phyloP scores from a whole-genome alignment of 1,140 invertebrate genomes.

The Diorhabda elongata region DNA sequence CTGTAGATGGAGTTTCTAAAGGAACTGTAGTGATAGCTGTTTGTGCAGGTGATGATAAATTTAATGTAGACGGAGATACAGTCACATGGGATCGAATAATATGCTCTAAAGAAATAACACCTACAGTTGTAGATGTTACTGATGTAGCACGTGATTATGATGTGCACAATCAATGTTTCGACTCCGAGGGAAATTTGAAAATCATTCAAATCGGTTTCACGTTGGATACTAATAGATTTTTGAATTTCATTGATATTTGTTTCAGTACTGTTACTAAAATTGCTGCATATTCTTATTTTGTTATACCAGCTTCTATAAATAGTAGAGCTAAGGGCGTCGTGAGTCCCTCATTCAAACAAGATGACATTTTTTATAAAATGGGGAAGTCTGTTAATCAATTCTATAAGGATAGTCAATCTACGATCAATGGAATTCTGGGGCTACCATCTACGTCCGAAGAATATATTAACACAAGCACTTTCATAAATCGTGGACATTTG shows the following conservation, averaged over 20 bases:
- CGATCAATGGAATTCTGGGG: conserved; percentile 35
- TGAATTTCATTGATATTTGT: neutral
- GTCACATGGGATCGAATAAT: neutral
- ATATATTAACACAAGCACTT: conserved; percentile 35
- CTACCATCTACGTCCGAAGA: conserved; percentile 32
- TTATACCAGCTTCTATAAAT: neutral
- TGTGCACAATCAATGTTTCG: neutral
- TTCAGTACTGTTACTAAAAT: neutral
- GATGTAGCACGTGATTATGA: neutral
- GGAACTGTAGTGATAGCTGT: neutral
- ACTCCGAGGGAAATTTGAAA: neutral
- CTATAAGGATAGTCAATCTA: conserved; percentile 3
- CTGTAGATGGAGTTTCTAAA: neutral
- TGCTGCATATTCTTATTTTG: neutral
- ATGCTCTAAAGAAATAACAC: neutral
- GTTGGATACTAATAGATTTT: neutral
- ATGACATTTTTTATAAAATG: conserved; percentile 3
- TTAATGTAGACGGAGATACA: neutral
- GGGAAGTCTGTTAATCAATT: neutral
- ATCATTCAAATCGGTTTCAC: neutral
- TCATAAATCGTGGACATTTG: conserved; percentile 59
- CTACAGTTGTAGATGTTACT: neutral
- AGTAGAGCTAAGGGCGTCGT: neutral
- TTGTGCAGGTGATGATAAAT: neutral
- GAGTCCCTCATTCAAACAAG: neutral